Conservation (phyloP, 1,140 invertebrate species). For the Saccostrea cuccullata region DNA sequence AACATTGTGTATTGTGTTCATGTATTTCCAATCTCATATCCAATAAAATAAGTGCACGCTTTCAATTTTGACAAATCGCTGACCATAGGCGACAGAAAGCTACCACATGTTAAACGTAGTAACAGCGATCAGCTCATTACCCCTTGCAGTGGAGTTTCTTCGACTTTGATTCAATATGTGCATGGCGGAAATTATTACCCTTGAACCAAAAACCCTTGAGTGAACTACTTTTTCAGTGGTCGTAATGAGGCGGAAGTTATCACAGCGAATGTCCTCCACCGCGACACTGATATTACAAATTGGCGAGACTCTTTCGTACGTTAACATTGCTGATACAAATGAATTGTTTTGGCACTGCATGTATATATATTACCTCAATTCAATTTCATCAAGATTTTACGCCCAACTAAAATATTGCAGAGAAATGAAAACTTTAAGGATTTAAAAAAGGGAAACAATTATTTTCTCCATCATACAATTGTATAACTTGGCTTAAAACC, state of each 20-base stretch:
- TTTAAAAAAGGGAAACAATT: too few species aligned
- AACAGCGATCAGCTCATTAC: conserved; percentile 12
- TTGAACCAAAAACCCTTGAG: neutral
- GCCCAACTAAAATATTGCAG: too few species aligned
- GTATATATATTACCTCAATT: too few species aligned
- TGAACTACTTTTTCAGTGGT: conserved; percentile 29
- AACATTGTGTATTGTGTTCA: neutral
- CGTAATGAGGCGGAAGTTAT: conserved; percentile 28
- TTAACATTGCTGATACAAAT: neutral
- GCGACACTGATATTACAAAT: conserved; percentile 23
- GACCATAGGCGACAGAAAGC: neutral
- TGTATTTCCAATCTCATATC: neutral
- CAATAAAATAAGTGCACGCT: neutral
- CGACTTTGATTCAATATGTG: conserved; percentile 22
- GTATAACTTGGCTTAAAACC: too few species aligned
- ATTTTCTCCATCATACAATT: too few species aligned
- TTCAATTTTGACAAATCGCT: neutral
- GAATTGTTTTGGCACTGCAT: neutral
- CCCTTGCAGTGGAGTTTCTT: neutral
- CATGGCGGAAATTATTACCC: conserved; percentile 26
- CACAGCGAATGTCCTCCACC: neutral
- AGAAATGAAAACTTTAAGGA: too few species aligned
- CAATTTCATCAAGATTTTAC: too few species aligned
- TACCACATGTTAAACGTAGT: conserved; percentile 26
- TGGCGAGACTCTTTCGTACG: neutral